A percentile compares a stretch with the other conserved stretches of the same genome.
These are phyloP conservation scores for Crotophaga sulcirostris DNA, from an alignment of 2,113 vertebrate genomes.

Conservation along the genomic window DNA sequence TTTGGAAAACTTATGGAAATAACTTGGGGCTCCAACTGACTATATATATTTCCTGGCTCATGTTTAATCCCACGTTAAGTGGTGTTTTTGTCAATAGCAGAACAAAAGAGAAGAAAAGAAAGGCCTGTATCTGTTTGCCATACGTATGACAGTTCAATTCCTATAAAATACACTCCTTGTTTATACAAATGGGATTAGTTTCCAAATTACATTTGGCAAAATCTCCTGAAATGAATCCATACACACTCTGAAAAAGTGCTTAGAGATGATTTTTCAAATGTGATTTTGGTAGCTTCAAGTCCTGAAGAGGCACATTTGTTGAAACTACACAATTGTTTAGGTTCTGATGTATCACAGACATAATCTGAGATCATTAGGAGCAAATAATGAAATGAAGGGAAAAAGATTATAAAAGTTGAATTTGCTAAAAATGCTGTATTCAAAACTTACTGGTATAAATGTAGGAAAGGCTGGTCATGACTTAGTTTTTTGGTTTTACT, in stretches of 20 bases:
- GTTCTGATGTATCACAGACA: background rate
- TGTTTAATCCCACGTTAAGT: background rate
- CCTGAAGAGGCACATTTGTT: background rate
- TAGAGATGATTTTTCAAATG: background rate
- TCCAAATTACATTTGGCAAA: background rate
- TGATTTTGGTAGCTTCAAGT: background rate
- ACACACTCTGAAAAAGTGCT: background rate
- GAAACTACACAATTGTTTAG: background rate
- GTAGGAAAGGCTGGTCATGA: background rate
- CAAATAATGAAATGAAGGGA: background rate
- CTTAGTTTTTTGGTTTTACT: background rate
- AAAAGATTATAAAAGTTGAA: background rate
- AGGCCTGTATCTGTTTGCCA: background rate
- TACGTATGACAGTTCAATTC: background rate
- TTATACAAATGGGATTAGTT: background rate
- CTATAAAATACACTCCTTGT: background rate
- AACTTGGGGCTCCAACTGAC: background rate
- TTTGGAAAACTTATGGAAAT: background rate
- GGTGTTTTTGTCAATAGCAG: background rate
- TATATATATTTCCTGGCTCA: background rate
- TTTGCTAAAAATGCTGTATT: background rate
- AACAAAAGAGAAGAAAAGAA: background rate
- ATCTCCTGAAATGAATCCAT: slow-evolving; percentile 5
- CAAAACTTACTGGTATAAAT: background rate
- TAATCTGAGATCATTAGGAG: background rate